phyloP scores from a whole-genome alignment of 2,888 invertebrate genomes.

The Operophtera brumata region DNA sequence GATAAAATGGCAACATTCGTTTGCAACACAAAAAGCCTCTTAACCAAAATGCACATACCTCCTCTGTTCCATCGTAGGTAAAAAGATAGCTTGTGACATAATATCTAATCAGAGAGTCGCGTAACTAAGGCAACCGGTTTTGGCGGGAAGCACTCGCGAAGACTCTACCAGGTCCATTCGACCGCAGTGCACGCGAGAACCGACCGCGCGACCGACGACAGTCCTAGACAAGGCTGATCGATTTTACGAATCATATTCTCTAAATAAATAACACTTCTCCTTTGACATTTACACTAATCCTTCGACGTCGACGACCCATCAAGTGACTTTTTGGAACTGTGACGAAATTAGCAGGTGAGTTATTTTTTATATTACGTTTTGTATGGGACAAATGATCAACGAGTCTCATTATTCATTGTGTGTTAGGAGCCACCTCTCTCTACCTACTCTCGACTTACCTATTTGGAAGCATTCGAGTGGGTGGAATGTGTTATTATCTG shows the following conservation, averaged over 20 bases:
- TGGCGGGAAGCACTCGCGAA: conserved; percentile 66
- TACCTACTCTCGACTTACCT: too few relatives aligned
- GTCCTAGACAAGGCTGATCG: conserved; percentile 64
- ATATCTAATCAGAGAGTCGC: conserved; percentile 39
- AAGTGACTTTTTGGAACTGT: conserved; percentile 28
- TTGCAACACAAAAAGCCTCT: too few relatives aligned
- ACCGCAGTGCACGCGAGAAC: conserved; percentile 77
- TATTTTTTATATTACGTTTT: conserved; percentile 9
- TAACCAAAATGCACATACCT: too few relatives aligned
- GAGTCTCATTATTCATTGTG: too few relatives aligned
- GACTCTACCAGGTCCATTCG: conserved; percentile 57
- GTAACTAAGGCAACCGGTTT: conserved; percentile 74
- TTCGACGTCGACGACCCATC: conserved; percentile 10
- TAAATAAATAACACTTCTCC: conserved; percentile 28
- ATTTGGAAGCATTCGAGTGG: too few relatives aligned
- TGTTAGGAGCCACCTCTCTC: too few relatives aligned
- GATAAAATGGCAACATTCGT: too few relatives aligned
- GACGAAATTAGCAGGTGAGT: conserved; percentile 39
- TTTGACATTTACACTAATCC: conserved; percentile 2
- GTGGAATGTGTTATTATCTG: too few relatives aligned
- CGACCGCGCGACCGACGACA: conserved; percentile 70
- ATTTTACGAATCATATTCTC: conserved; percentile 47
- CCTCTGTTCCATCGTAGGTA: too few relatives aligned
- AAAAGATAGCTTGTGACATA: conserved; percentile 22
- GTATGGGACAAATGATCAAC: too few relatives aligned